Base-by-base conservation (phyloP, 2,888 invertebrate species). In the Dendrolimus houi region DNA sequence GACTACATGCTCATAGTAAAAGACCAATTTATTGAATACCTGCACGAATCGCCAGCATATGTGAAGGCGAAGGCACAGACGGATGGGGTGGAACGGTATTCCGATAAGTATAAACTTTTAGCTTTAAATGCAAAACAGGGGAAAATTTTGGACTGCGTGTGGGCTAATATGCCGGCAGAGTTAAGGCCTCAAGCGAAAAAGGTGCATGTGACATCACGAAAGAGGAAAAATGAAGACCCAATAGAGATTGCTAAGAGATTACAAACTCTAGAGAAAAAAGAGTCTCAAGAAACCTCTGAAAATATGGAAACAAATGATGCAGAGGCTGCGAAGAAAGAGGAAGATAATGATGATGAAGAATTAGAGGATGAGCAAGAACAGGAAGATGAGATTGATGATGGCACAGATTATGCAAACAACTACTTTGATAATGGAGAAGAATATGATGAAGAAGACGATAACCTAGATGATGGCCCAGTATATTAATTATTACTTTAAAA, bases 341-440 rank as follows among this genome's bases (percentile, higher is more conserved):
- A 91, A n/a, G 86, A 81, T 0, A 91, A 88, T 59, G 92, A 92
- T 52, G 88, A 91, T 8, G 94, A 93, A 54, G 91, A 92, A 6
- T 89, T 93, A 52, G 92, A 91, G 54, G 92, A 93, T 59, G 93
- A 94, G 60, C 91, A 92, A 56, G 94, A 94, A 55, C 95, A 95
- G 67, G 96, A 96, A 70, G 95, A 96, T 74, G 96, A 97, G 81
- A 94, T 96, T 92, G 97, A 97, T 75, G 96, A 96, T 72, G 97
- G 96, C 17, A 97, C 96, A 29, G 96, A 97, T 79, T 97, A 97
- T 75, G 95, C 94, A 0, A 95, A 96, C 69, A 96, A 95, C 74
- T 96, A 96, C 77, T 97, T 97, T 80, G 96, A 97, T 77, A 96
- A 96, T 79, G 97, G 96, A 1, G 97, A 97, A 83, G 94, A 93